These are phyloP conservation scores for Colletes latitarsis DNA, from an alignment of 1,140 invertebrate genomes.

Conservation along the genomic window DNA sequence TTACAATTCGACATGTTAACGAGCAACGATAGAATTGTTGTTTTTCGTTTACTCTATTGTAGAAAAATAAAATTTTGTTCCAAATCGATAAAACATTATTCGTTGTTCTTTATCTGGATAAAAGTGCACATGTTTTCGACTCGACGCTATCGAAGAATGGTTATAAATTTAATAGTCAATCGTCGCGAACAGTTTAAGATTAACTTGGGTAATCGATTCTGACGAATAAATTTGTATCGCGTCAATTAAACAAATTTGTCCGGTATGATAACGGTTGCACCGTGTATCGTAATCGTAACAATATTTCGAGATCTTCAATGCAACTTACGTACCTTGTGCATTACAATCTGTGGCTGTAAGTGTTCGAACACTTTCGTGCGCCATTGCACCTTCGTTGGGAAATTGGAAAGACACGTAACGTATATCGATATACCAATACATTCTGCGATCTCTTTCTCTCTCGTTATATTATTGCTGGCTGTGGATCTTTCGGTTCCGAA, in stretches of 20 bases:
- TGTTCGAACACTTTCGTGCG: not conserved
- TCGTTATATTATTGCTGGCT: not conserved
- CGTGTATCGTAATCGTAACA: not conserved
- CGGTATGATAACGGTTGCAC: too few species aligned
- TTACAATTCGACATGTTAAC: too few species aligned
- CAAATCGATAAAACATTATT: too few species aligned
- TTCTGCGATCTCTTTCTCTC: not conserved
- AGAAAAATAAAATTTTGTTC: too few species aligned
- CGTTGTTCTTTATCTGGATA: too few species aligned
- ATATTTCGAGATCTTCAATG: not conserved
- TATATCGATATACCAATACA: conserved; percentile 4
- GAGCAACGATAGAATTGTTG: too few species aligned
- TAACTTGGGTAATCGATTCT: too few species aligned
- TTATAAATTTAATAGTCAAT: too few species aligned
- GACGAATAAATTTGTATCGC: not conserved
- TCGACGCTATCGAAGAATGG: too few species aligned
- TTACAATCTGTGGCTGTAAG: not conserved
- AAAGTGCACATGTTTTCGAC: too few species aligned
- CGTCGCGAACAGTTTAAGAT: too few species aligned
- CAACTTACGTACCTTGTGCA: not conserved
- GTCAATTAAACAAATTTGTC: not conserved
- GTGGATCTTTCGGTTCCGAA: conserved; percentile 4
- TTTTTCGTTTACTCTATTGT: too few species aligned
- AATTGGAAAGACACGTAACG: conserved; percentile 14
- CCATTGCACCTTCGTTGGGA: not conserved